Evolutionary conservation across 2,888 invertebrate genomes (phyloP).

Genomic region (Folsomia manolachei): DNA sequence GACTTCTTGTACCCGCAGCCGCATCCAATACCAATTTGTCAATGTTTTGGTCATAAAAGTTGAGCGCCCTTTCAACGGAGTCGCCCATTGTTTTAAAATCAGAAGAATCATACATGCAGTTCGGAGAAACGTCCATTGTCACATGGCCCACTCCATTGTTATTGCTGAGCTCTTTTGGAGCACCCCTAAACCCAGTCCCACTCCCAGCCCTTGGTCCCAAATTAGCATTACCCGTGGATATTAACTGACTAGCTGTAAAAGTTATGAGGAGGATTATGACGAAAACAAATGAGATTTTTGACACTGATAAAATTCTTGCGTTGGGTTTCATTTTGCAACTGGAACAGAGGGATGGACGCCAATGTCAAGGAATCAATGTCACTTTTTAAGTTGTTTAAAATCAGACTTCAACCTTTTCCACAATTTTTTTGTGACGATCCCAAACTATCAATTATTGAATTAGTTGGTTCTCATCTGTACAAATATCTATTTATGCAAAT

Average conservation of each 20-base stretch:
- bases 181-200: not conserved
- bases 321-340: not conserved
- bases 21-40: slow-evolving; percentile 39
- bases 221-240: not conserved
- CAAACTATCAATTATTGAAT: not conserved
- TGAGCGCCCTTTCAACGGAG: slow-evolving; percentile 14
- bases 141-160: not conserved
- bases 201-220: not conserved
- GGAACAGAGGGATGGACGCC: no score
- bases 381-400: no score
- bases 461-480: not conserved
- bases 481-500: no score
- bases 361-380: no score
- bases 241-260: not conserved
- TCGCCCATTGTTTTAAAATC: slow-evolving; percentile 19
- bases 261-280: not conserved
- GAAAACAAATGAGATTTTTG: not conserved
- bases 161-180: not conserved
- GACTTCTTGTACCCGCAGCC: slow-evolving; percentile 40
- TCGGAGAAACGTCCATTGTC: slow-evolving; percentile 9
- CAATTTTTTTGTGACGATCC: not conserved
- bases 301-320: not conserved
- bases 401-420: no score
- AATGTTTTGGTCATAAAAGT: slow-evolving; percentile 30
- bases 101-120: slow-evolving; percentile 12